phyloP scores from a whole-genome alignment of 2,113 vertebrate species.

The Eudyptes chrysolophus region DNA sequence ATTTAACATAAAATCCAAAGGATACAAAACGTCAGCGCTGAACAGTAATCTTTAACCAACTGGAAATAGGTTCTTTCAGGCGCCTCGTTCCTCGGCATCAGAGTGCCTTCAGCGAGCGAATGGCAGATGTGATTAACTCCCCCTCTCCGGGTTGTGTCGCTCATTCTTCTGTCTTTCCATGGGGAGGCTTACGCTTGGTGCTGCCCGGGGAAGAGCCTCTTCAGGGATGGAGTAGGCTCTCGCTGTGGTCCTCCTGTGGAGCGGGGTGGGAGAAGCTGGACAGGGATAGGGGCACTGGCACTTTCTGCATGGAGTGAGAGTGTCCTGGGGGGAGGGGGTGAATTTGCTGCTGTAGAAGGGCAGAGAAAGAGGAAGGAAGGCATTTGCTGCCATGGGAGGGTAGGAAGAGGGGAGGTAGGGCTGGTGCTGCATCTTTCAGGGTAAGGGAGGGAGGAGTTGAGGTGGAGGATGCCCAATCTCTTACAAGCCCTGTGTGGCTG shows the following conservation, averaged over 20 bases:
- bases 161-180: not conserved
- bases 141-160: accelerated
- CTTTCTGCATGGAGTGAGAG: not conserved
- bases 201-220: not conserved
- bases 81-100: accelerated
- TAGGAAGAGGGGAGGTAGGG: not conserved
- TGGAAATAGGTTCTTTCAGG: not conserved
- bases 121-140: not conserved
- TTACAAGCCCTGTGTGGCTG: not conserved
- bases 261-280: not conserved
- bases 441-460: not conserved
- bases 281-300: too few relatives aligned
- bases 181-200: not conserved
- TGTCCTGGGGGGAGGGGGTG: not conserved
- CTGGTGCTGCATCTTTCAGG: not conserved
- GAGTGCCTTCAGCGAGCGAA: not conserved
- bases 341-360: not conserved
- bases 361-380: not conserved
- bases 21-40: not conserved
- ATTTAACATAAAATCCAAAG: not conserved
- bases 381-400: not conserved
- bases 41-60: not conserved
- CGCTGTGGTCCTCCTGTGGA: not conserved
- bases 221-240: accelerated
- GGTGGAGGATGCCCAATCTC: not conserved